Conservation (phyloP, 2,888 invertebrate species). For the Cenopis cana region DNA sequence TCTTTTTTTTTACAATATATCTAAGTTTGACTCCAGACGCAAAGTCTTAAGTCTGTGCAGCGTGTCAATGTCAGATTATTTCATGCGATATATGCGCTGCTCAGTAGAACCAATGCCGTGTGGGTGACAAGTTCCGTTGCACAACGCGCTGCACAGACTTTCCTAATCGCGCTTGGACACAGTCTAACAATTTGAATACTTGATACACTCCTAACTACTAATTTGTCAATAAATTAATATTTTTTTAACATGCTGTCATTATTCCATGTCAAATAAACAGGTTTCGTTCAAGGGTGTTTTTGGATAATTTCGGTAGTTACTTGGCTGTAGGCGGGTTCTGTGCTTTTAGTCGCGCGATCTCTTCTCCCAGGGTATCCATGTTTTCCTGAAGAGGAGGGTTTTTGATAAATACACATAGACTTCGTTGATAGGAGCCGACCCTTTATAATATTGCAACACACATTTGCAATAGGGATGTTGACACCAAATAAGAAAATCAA, state of each 20-base stretch:
- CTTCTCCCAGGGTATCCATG: conserved; percentile 91
- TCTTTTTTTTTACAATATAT: no score
- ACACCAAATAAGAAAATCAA: no score
- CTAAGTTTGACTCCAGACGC: no score
- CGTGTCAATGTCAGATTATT: no score
- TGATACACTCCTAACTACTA: conserved; percentile 1
- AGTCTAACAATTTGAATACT: background rate
- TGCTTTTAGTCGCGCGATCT: conserved; percentile 88
- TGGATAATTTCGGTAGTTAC: conserved; percentile 37
- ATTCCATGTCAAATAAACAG: background rate
- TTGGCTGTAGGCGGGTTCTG: conserved; percentile 55
- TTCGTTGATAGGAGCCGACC: no score
- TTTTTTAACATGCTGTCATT: background rate
- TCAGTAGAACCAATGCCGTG: no score
- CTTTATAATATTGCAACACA: no score
- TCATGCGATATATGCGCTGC: no score
- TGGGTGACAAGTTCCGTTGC: no score
- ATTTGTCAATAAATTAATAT: background rate
- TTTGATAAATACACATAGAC: background rate
- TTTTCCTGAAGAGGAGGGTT: conserved; percentile 86
- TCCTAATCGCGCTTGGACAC: background rate
- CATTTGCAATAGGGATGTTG: no score
- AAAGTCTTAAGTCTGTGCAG: no score
- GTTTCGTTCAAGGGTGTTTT: background rate
- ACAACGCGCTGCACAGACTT: background rate